Evolutionary conservation across 2,888 invertebrate species (phyloP).

Genomic region (Dryomyza anilis): DNA sequence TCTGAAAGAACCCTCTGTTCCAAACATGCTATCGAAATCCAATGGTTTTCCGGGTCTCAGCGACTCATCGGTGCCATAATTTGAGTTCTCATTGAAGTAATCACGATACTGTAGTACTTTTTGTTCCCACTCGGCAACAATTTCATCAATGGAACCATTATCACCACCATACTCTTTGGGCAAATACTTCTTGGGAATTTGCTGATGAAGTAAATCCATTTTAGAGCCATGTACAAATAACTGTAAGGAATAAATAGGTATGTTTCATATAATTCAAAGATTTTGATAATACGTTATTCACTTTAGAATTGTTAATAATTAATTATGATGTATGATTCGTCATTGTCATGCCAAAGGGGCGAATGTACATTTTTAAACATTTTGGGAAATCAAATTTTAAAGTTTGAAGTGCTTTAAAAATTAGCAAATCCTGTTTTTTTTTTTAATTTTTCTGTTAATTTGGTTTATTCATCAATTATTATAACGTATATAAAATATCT

Average conservation of each 20-base stretch:
- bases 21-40: constrained; percentile 48
- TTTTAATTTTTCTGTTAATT: too few relatives aligned
- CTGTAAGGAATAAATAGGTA: constrained; percentile 49
- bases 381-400: too few relatives aligned
- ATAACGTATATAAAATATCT: too few relatives aligned
- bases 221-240: constrained; percentile 65
- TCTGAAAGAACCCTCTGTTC: constrained; percentile 54
- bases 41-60: constrained; percentile 47
- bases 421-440: too few relatives aligned
- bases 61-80: constrained; percentile 49
- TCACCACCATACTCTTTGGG: constrained; percentile 73
- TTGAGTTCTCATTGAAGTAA: constrained; percentile 45
- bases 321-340: too few relatives aligned
- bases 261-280: too few relatives aligned
- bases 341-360: too few relatives aligned
- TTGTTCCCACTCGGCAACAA: constrained; percentile 44
- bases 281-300: neutral
- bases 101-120: constrained; percentile 44
- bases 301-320: neutral
- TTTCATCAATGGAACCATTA: constrained; percentile 61
- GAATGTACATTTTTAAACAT: too few relatives aligned
- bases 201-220: constrained; percentile 65
- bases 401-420: too few relatives aligned
- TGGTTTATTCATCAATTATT: too few relatives aligned
- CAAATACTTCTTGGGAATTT: constrained; percentile 66